Base-by-base conservation (phyloP, 2,888 invertebrate species). In the Pristionchus japonicus region DNA sequence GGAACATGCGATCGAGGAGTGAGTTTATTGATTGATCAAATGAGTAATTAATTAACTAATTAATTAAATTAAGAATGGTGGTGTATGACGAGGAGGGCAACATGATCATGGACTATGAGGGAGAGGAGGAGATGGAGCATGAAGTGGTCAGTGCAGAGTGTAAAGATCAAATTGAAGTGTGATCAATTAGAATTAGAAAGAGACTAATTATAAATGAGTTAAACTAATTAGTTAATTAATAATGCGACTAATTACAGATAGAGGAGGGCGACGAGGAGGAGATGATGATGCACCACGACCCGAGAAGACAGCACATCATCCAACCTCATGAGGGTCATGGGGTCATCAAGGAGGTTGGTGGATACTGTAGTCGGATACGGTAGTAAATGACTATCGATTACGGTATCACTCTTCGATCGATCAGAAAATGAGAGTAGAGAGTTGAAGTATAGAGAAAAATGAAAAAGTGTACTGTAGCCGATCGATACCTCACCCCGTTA, bases 31-130 rank as follows among this genome's bases (percentile, higher is more conserved):
- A 7, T n/a, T 77, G 40, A 43, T 77, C 1, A 34, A 13, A 4
- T 20, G 1, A 37, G 9, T 70, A 37, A 31, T 67, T 37, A 34
- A 67, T 67, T 15, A 67, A 37, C 15, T 40, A 9, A 3, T 3
- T 13, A 43, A 52, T 34, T 15, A 43, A 43, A 52, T 34, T 15
- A 52, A 83, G 82, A 34, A 83, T 83, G 82, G 82, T 34, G 1
- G 34, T 83, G 34, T 85, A 27, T 23, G 85, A 85, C 47, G 85
- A 85, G 37, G 85, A 85, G 13, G 85, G 85, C 40, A 82, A 34
- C 34, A 34, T 85, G 64, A 31, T 61, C n/a, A 52, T 57, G 57
- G 85, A 20, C 37, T 57, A 85, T 43, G 82, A 52, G 1, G 64
- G 85, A 9, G 85, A 85, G 17, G 85, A 40, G 43, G 17, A 64